phyloP scores from a whole-genome alignment of 92 coral and sea anemone genomes.

The Heliopora coerulea region DNA sequence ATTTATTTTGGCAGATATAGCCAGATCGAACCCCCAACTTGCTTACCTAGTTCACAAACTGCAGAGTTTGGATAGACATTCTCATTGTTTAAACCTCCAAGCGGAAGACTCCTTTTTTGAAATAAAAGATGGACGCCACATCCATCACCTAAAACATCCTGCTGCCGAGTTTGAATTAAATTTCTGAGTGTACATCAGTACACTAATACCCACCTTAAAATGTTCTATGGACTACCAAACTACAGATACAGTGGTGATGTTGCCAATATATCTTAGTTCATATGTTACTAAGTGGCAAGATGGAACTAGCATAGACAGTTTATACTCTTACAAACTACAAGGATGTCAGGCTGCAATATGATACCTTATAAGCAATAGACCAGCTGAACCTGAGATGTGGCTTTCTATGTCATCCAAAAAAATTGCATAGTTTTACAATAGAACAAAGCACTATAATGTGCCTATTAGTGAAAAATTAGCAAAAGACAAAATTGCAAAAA shows the following conservation, averaged over 20 bases:
- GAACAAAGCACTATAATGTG: not conserved
- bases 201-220: not conserved
- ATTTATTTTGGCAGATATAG: too few relatives aligned
- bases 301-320: not conserved
- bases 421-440: not conserved
- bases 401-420: not conserved
- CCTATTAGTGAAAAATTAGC: too few relatives aligned
- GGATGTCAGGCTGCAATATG: conserved; percentile 4
- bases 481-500: too few relatives aligned
- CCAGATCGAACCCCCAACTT: not conserved
- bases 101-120: not conserved
- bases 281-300: conserved; percentile 5
- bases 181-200: not conserved
- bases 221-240: conserved; percentile 18
- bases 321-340: conserved; percentile 9
- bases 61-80: not conserved
- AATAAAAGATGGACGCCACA: not conserved
- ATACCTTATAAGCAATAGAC: not conserved
- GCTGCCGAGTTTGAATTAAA: conserved; percentile 3
- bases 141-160: conserved; percentile 4
- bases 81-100: conserved; percentile 5
- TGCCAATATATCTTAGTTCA: not conserved
- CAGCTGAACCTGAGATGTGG: conserved; percentile 21
- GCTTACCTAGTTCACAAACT: conserved; percentile 6
- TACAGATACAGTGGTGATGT: conserved; percentile 4